These are phyloP conservation scores for Agrilus biguttatus DNA, from an alignment of 2,888 invertebrate species.

Conservation along the genomic window DNA sequence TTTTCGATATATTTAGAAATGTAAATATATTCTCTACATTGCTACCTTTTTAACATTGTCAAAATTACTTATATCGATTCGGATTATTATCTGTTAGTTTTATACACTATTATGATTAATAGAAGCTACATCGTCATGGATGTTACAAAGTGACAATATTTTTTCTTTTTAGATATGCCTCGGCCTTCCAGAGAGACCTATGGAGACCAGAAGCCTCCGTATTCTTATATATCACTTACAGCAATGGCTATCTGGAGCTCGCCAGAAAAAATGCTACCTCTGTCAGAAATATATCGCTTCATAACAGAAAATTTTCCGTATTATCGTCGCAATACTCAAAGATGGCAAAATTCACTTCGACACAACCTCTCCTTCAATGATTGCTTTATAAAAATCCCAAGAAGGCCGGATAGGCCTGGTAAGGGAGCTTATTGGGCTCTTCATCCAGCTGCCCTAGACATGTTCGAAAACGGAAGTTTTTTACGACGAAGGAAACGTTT, in stretches of 20 bases:
- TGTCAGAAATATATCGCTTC: conserved; percentile 77
- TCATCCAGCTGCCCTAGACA: conserved; percentile 57
- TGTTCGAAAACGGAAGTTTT: conserved; percentile 75
- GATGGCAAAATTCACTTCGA: conserved; percentile 52
- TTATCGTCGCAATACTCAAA: conserved; percentile 63
- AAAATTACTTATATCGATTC: too few species aligned
- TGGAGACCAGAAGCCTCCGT: conserved; percentile 95
- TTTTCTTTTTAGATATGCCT: conserved; percentile 48
- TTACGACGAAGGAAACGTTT: conserved; percentile 62
- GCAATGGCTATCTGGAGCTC: conserved; percentile 98
- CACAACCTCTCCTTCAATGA: conserved; percentile 67
- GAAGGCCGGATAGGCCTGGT: conserved; percentile 57
- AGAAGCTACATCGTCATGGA: too few species aligned
- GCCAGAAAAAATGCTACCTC: conserved; percentile 83
- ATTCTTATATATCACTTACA: conserved; percentile 92
- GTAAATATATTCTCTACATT: too few species aligned
- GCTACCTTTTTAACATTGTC: too few species aligned
- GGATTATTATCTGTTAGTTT: too few species aligned
- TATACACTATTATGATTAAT: too few species aligned
- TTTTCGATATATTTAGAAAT: too few species aligned
- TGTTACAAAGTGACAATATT: too few species aligned
- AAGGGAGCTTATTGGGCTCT: conserved; percentile 70
- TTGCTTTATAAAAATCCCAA: conserved; percentile 61
- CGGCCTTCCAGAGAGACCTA: conserved; percentile 89
- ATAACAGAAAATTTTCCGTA: conserved; percentile 79